A percentile compares a stretch with the other conserved stretches of the same genome.
Conservation (phyloP, 2,113 vertebrate species). For the Falcunculus frontatus region DNA sequence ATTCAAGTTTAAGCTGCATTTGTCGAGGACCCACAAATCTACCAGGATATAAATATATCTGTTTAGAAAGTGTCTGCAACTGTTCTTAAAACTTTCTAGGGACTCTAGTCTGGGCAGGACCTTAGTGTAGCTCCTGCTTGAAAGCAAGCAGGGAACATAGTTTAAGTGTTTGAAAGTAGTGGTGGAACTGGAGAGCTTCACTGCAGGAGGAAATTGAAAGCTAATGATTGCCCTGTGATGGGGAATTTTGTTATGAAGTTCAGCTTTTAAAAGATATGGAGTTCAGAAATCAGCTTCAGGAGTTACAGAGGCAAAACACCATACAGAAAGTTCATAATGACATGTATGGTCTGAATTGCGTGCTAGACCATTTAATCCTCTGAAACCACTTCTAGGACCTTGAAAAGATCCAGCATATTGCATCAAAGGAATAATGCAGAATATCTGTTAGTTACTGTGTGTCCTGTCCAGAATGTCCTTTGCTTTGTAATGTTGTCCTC, state of each 20-base stretch:
- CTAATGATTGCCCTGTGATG: accelerated
- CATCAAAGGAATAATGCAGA: background rate
- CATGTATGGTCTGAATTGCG: background rate
- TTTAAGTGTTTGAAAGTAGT: background rate
- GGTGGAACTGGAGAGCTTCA: background rate
- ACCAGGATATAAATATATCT: background rate
- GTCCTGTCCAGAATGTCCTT: background rate
- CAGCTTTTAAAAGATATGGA: background rate
- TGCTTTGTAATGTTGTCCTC: background rate
- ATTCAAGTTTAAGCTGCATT: background rate
- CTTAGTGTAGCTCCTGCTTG: background rate
- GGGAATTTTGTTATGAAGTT: background rate
- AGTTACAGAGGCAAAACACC: background rate
- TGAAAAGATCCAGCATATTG: background rate
- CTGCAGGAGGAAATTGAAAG: background rate
- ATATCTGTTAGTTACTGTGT: background rate
- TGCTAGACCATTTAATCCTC: background rate
- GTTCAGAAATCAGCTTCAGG: background rate
- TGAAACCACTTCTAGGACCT: background rate
- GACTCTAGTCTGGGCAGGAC: background rate
- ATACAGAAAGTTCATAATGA: background rate
- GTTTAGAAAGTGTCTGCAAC: background rate
- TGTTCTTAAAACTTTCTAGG: background rate
- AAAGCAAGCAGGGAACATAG: background rate
- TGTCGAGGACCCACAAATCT: background rate